Evolutionary conservation across 1,140 invertebrate genomes (phyloP), one percentile per base, ranked within the genome.

Genomic region (Zaprionus africanus): DNA sequence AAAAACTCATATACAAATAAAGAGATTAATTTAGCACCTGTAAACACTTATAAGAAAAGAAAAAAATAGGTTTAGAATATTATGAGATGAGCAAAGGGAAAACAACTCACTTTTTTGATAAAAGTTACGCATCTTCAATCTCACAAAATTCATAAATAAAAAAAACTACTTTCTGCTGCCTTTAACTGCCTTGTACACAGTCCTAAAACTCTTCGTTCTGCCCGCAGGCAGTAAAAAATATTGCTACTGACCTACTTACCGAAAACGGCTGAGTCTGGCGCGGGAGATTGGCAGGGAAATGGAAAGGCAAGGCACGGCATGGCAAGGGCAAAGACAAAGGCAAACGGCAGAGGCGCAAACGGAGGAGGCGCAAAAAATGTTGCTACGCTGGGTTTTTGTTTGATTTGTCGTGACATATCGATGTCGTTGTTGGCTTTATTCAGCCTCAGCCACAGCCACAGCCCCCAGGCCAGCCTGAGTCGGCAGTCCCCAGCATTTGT

Each of bases 241-340:
- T 76, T 80, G 63, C 77, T 51, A 88, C 59, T 88, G 83, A 87
- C 83, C 83, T 88, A 87, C 67, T 88, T 83, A 81, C 64, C 62
- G 51, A 83, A 80, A 69, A 83, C 54, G 59, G 60, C 69, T 68
- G 66, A 79, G 65, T 72, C 64, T 74, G 46, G 76, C 57, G 56
- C 62, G 34, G 13, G 12, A n/a, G 17, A 56, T 17, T 4, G 36
- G 11, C 34, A 17, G 9, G 22, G 41, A 15, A 38, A 15, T 38
- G 2, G 41, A 46, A 46, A 2, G n/a, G 41, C 15, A 13, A n/a
- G 53, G 22, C 22, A 22, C 1, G 22, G 22, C 22, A 22, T 0
- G n/a, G 41, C 15, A 13, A n/a, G 53, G 22, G 2, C 11, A 17
- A 53, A 53, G 36, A 1, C 22, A 53, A 26, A 36, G 28, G 53